Evolutionary conservation across 2,797 vertebrate genomes (phyloP).

Genomic region (Antrozous pallidus): DNA sequence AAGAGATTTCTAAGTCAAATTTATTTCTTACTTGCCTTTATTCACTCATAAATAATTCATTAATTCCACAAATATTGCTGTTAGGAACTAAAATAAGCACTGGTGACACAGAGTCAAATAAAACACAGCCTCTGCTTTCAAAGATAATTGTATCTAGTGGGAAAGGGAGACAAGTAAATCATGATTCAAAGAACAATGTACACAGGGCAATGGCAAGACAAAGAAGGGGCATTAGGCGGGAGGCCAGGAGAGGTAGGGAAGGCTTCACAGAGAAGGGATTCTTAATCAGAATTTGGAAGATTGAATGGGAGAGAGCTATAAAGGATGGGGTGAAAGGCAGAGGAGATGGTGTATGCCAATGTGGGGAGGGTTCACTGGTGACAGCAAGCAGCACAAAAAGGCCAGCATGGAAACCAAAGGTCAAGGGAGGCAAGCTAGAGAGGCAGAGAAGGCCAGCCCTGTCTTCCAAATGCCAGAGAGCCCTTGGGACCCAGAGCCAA

Average conservation of each 20-base stretch:
- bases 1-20: slow-evolving; percentile 62
- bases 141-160: neutral
- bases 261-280: fast-evolving
- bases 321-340: too few relatives aligned
- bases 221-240: fast-evolving
- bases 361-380: too few relatives aligned
- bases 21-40: slow-evolving; percentile 64
- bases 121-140: slow-evolving; percentile 60
- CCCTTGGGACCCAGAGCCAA: fast-evolving
- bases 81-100: slow-evolving; percentile 50
- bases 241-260: neutral
- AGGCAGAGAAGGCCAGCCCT: neutral
- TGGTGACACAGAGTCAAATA: slow-evolving; percentile 54
- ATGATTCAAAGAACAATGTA: neutral
- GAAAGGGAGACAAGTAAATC: neutral
- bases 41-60: slow-evolving; percentile 74
- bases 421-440: neutral
- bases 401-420: fast-evolving
- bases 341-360: neutral
- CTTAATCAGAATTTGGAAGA: neutral
- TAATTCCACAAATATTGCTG: slow-evolving; percentile 70
- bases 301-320: too few relatives aligned
- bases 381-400: neutral
- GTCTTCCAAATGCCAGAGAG: neutral
- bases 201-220: neutral